Conservation (phyloP, 2,113 vertebrate species). For the Heptranchias perlo region DNA sequence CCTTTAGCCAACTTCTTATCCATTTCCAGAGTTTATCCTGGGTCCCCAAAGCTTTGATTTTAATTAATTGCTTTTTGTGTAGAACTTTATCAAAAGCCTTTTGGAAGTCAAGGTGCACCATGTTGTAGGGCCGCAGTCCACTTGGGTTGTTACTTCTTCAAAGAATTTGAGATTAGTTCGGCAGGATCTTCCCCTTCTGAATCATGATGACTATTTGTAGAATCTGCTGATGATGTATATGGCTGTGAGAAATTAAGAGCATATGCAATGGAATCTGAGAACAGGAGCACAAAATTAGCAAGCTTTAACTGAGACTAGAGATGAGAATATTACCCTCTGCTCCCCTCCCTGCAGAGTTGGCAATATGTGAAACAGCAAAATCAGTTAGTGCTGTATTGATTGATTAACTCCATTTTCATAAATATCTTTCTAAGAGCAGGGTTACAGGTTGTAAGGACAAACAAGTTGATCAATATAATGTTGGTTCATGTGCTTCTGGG, state of each 20-base stretch:
- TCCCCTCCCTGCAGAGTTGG: not conserved
- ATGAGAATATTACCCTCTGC: not conserved
- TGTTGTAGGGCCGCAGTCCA: not conserved
- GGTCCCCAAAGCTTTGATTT: not conserved
- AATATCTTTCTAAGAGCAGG: not conserved
- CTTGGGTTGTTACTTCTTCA: not conserved
- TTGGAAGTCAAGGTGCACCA: not conserved
- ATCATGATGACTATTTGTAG: not conserved
- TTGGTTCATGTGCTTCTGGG: not conserved
- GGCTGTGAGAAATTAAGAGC: not conserved
- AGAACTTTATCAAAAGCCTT: not conserved
- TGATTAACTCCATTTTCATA: not conserved
- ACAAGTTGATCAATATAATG: not conserved
- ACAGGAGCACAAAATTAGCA: not conserved
- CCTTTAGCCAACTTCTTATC: not conserved
- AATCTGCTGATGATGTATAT: not conserved
- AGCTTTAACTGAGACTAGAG: not conserved
- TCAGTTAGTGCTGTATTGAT: not conserved
- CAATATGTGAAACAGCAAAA: not conserved
- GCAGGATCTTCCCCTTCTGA: not conserved
- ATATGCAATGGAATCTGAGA: not conserved
- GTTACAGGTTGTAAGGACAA: not conserved
- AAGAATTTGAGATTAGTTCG: not conserved
- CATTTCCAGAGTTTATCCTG: not conserved
- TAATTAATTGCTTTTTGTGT: not conserved